Base-by-base conservation (phyloP, 2,797 vertebrate genomes). In the Sebastolobus altivelis region DNA sequence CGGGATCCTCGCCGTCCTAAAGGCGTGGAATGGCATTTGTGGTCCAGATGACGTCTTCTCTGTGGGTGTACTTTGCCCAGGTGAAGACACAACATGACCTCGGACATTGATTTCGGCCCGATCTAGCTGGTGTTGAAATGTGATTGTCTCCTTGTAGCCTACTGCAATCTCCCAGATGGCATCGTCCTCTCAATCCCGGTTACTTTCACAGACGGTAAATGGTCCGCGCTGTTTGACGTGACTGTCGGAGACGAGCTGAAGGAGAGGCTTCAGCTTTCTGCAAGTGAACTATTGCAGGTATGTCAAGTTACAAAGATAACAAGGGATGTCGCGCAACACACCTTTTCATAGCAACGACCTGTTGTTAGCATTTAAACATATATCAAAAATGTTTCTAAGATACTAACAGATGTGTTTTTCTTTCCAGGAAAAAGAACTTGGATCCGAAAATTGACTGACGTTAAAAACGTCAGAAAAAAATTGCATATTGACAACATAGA, bases 101-200 rank as follows among this genome's bases (percentile, higher is more conserved):
- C n/a, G 31, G 66, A 43, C 20, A 25, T 4, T 37, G 38, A 59
- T 22, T 75, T 8, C 14, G 18, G 20, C 29, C 10, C 10, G 18
- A 54, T n/a, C 49, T 29, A 37, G 27, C 18, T 8, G 4, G 6
- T 11, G 37, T 35, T 49, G 8, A 69, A 29, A 69, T 18, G 33
- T 16, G 8, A 27, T 27, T 31, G 7, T 7, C 2, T 13, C 2
- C 29, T 59, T 25, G 1, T 3, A 99, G 98, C 96, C 0, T 89
- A 95, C 9, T 96, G 95, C 79, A 86, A 84, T 3, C 22, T 98
- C 90, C 97, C 97, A 29, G 87, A 92, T 12, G 97, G 91, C 29
- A 87, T 97, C n/a, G 90, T 97, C 38, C 95, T 97, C 79, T 98
- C 97, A 14, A 92, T 98, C 89, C 99, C 99, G 10, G 97, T 97